Evolutionary conservation across 2,113 vertebrate species (phyloP).

Genomic region (Garra rufa): DNA sequence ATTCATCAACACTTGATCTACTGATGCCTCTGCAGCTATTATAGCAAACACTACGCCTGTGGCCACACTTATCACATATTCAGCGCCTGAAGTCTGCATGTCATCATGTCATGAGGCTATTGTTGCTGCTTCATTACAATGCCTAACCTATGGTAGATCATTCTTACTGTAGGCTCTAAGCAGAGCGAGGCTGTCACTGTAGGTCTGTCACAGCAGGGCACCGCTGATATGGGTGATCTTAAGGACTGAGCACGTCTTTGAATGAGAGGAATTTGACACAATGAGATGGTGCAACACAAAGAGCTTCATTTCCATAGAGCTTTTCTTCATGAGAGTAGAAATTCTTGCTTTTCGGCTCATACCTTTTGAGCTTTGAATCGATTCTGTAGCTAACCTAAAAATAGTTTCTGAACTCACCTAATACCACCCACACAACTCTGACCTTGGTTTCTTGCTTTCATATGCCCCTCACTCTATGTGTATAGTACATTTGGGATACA

Average conservation of each 20-base stretch:
- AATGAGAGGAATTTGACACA: slow-evolving; percentile 35
- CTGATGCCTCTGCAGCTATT: neutral
- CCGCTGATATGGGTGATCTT: slow-evolving; percentile 20
- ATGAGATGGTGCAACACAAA: slow-evolving; percentile 17
- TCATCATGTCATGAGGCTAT: neutral
- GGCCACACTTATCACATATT: slow-evolving; percentile 22
- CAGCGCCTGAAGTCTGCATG: slow-evolving; percentile 25
- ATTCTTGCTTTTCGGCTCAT: neutral
- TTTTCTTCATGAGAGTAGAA: neutral
- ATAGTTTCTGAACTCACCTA: slow-evolving; percentile 1
- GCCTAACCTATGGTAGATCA: neutral
- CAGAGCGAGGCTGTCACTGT: slow-evolving; percentile 15
- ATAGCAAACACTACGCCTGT: neutral
- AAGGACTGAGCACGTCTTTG: neutral
- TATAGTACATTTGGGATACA: neutral
- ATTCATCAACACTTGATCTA: slow-evolving; percentile 10
- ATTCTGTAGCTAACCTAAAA: neutral
- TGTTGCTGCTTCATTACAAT: slow-evolving; percentile 11
- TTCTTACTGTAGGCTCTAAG: neutral
- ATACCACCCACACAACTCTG: neutral
- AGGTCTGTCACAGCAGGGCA: slow-evolving; percentile 13
- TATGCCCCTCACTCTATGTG: too few species aligned
- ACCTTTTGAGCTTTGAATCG: neutral
- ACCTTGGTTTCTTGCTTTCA: neutral
- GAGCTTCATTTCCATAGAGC: slow-evolving; percentile 8